A percentile compares a stretch with the other conserved stretches of the same genome.
These are phyloP conservation scores for Cremastobaeus sp. DNA, from an alignment of 2,888 invertebrate genomes.

Conservation along the genomic window DNA sequence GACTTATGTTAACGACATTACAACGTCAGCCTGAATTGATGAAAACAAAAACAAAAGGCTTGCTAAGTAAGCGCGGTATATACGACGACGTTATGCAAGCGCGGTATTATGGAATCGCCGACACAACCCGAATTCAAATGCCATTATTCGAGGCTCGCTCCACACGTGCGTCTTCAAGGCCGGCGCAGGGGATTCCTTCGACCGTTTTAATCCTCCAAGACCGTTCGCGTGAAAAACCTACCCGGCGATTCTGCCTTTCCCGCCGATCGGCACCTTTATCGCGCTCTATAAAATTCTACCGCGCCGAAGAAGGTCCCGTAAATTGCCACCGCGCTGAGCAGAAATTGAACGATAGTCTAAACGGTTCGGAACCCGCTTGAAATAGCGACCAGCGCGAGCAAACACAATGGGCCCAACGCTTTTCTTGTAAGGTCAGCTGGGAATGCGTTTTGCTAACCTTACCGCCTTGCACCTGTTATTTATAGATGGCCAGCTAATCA, in stretches of 20 bases:
- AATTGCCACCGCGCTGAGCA: no score
- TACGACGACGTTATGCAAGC: slow-evolving; percentile 19
- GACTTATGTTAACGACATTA: slow-evolving; percentile 2
- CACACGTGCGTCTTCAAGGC: slow-evolving; percentile 25
- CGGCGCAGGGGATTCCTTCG: slow-evolving; percentile 14
- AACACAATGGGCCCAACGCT: no score
- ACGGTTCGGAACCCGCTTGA: no score
- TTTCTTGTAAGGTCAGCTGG: slow-evolving; percentile 5
- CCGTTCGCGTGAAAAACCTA: no score
- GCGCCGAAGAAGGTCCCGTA: no score
- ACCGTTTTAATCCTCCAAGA: no score
- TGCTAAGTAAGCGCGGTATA: background rate
- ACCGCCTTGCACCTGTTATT: slow-evolving; percentile 8
- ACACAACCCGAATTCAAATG: slow-evolving; percentile 27
- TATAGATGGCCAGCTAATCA: no score
- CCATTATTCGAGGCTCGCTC: slow-evolving; percentile 11
- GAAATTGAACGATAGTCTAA: no score
- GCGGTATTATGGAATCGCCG: slow-evolving; percentile 3
- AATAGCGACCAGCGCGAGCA: no score
- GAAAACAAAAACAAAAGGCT: background rate
- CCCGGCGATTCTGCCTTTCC: no score
- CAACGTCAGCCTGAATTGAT: background rate
- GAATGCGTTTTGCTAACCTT: background rate
- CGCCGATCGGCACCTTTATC: no score
- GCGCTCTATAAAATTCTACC: background rate